Base-by-base conservation (phyloP, 2,797 vertebrate species). In the Lithobates pipiens region DNA sequence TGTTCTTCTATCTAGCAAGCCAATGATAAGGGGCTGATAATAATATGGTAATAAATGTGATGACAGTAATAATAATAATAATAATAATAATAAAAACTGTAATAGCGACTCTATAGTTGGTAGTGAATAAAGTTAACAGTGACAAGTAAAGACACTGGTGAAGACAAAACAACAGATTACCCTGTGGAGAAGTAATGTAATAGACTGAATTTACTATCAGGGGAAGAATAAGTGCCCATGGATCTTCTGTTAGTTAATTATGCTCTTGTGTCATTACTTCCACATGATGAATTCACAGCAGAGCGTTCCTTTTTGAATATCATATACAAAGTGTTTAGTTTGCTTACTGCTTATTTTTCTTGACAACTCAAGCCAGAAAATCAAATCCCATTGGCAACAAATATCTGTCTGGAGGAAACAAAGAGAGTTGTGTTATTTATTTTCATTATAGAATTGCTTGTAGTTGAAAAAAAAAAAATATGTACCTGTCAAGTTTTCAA, bases 311-410 rank as follows among this genome's bases (percentile, higher is more conserved):
- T 95, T 97, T 95, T 95, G 95, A 94, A 91, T 95, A 95, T 91
- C 88, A 85, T 94, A 91, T 94, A 91, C 91, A 91, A 93, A 92
- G 91, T 94, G 91, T 95, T 96, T 95, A 95, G 95, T 96, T 96
- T 97, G 96, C 96, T 96, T 96, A 97, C 96, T 97, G 97, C 95
- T 95, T 96, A 96, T 96, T 96, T 96, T 95, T 96, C 94, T 95
- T 98, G 97, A 97, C 96, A 98, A 96, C 95, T 94, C 89, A 90
- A 96, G 96, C 93, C 94, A 95, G 94, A 95, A 93, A 91, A 95
- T 95, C 95, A 97, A 96, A 95, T 97, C 96, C 96, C 96, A 97
- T 96, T 96, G 97, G 92, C 95, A 97, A 90, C 93, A 94, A 95
- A 95, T 96, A 95, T 94, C 94, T 95, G 94, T 96, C 94, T 96